Evolutionary conservation across 1,140 invertebrate genomes (phyloP), one percentile per base, ranked within the genome.

Genomic region (Aphelenchoides besseyi): DNA sequence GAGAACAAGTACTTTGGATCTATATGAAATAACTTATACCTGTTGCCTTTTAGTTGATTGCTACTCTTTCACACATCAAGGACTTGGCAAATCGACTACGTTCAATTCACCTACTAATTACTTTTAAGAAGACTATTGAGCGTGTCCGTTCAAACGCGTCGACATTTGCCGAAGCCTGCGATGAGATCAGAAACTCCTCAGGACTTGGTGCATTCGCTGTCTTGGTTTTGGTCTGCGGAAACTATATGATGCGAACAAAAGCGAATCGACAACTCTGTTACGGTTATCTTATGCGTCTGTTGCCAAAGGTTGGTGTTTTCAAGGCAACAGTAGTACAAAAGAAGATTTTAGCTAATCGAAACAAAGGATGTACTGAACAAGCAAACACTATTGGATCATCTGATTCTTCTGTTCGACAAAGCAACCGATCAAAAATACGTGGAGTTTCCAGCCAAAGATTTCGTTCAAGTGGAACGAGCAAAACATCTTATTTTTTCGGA

Each of bases 221-320:
- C 28, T 35, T 76, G n/a, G 77, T 76, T 33, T 59, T 76, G 3
- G 23, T 79, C 41, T 79, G 62, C 28, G 77, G 74, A 23, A 76
- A 76, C 63, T 76, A 72, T 32, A 75, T 76, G 72, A 72, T 79
- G 26, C 29, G 71, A n/a, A 81, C 57, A 75, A n/a, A 67, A 16
- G 18, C 72, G 59, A 29, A 77, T 69, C 54, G 72, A 41, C 3
- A 64, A 37, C 2, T 79, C 75, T 64, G 74, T 71, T 66, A 66
- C 28, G 63, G 63, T 12, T 76, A 79, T 54, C 55, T 76, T 30
- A 16, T 76, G 28, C 28, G 77, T 8, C 61, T 69, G 16, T 69
- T 76, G 55, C 61, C 54, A 26, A 76, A 78, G 52, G 74, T 76
- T 35, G 29, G 0, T 12, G 69, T 18, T 69, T 28, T 1, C 12